A percentile compares a stretch with the other conserved stretches of the same genome.
These are phyloP conservation scores for Gouania willdenowi DNA, from an alignment of 2,797 vertebrate species.

Conservation along the genomic window DNA sequence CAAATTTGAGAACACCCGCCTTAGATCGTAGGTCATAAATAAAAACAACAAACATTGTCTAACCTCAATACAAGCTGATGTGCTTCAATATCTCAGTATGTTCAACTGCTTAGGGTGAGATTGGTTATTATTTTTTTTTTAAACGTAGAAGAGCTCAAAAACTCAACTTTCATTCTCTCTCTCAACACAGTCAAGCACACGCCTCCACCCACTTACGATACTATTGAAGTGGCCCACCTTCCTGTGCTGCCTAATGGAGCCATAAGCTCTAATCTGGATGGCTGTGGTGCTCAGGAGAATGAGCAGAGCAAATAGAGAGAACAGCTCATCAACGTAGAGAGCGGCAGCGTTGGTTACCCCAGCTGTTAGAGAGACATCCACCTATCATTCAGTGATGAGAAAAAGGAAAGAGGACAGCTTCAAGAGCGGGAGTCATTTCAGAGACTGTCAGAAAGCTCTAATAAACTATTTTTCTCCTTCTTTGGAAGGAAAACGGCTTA, in stretches of 20 bases:
- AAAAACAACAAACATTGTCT: no score
- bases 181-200: conserved; percentile 21
- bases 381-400: conserved; percentile 49
- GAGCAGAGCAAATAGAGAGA: conserved; percentile 62
- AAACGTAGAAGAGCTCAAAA: conserved; percentile 11
- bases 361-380: conserved; percentile 63
- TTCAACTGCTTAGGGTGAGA: not conserved
- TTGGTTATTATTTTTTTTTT: no score
- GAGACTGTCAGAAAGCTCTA: conserved; percentile 35
- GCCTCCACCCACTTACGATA: conserved; percentile 30
- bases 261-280: conserved; percentile 73
- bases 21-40: no score
- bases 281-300: conserved; percentile 61
- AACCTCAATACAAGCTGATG: not conserved
- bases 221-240: conserved; percentile 50
- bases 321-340: conserved; percentile 58
- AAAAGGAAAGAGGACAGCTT: conserved; percentile 35
- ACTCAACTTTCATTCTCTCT: not conserved
- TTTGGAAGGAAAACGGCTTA: not conserved
- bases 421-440: conserved; percentile 32
- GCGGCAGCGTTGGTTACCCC: conserved; percentile 47
- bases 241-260: conserved; percentile 78
- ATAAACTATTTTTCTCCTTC: conserved; percentile 9
- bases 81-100: not conserved
- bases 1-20: no score